These are phyloP conservation scores for Norana najaformis DNA, from an alignment of 2,888 invertebrate genomes.

Conservation along the genomic window DNA sequence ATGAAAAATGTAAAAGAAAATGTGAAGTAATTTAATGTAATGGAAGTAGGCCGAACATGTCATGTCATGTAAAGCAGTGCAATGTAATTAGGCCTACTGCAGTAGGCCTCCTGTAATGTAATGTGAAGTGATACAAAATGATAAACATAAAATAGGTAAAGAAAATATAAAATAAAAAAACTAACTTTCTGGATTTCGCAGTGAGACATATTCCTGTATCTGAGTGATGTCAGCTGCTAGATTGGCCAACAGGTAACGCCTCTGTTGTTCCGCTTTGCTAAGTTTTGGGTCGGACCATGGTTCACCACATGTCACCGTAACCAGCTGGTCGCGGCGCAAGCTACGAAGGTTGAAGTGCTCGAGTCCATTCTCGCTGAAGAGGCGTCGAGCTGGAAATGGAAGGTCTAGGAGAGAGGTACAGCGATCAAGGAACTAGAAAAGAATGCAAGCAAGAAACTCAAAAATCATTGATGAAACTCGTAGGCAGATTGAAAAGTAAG, in stretches of 20 bases:
- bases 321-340: conserved; percentile 57
- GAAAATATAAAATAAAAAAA: neutral
- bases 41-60: too few relatives aligned
- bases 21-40: too few relatives aligned
- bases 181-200: conserved; percentile 57
- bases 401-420: conserved; percentile 58
- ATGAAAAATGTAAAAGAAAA: too few relatives aligned
- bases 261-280: conserved; percentile 58
- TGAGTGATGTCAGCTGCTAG: conserved; percentile 58
- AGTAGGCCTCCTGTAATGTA: too few relatives aligned
- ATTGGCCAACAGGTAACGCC: conserved; percentile 57
- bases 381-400: conserved; percentile 60
- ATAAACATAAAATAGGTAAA: neutral
- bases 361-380: conserved; percentile 59
- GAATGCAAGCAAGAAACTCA: neutral
- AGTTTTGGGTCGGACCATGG: conserved; percentile 59
- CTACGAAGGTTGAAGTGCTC: conserved; percentile 57
- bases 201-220: conserved; percentile 57
- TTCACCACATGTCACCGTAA: conserved; percentile 59
- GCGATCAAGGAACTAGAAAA: conserved; percentile 59
- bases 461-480: neutral
- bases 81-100: too few relatives aligned
- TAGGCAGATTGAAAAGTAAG: neutral
- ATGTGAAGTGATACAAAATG: too few relatives aligned
- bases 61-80: too few relatives aligned